These are phyloP conservation scores for Cataglyphis rosenhaueri DNA, from an alignment of 2,888 invertebrate species.

Conservation along the genomic window DNA sequence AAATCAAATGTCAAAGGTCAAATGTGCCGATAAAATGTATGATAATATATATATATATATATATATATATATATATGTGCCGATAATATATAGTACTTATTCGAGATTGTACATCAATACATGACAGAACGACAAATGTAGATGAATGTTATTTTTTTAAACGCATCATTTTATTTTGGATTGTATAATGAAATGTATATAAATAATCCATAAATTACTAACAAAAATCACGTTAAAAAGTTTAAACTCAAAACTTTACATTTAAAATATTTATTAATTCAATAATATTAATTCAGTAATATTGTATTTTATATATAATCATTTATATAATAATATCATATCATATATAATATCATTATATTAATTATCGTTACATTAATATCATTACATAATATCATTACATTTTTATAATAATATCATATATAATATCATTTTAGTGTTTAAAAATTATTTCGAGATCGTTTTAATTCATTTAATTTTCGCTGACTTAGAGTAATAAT, in stretches of 20 bases:
- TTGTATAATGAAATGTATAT: background rate
- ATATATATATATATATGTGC: too few species aligned
- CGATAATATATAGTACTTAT: constrained; percentile 6
- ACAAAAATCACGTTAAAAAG: background rate
- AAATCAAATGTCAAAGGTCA: too few species aligned
- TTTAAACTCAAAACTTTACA: background rate
- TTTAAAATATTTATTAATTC: constrained; percentile 11
- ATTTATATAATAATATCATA: background rate
- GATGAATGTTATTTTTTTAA: background rate
- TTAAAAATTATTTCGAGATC: background rate
- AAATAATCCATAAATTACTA: background rate
- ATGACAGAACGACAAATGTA: constrained; percentile 21
- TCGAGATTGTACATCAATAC: constrained; percentile 10
- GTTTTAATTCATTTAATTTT: constrained; percentile 5
- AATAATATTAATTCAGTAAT: background rate
- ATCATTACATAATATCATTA: too few species aligned
- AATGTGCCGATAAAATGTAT: constrained; percentile 43
- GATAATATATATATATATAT: too few species aligned
- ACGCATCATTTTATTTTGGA: background rate
- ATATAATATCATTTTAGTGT: background rate
- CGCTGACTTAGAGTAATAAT: background rate
- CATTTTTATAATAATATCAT: too few species aligned
- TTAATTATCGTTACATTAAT: too few species aligned
- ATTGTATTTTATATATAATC: background rate
- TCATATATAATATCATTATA: too few species aligned